Evolutionary conservation across 2,888 invertebrate genomes (phyloP), one percentile per base, ranked within the genome.

Genomic region (Athrips mouffetella): DNA sequence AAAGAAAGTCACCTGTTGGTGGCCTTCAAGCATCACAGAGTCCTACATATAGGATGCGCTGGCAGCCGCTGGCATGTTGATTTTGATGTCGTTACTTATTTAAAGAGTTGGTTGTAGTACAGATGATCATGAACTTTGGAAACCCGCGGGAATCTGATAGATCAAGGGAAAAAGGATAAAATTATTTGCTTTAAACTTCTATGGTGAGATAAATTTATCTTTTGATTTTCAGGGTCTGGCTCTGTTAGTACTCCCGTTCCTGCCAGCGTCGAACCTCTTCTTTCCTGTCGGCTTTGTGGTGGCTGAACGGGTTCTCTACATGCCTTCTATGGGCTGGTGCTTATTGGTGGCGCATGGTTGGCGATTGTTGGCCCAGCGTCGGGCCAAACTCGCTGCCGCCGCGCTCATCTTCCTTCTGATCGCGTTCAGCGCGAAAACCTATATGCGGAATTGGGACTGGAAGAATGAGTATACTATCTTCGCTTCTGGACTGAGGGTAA

Each of bases 201-300:
- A n/a, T n/a, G n/a, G n/a, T n/a, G n/a, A n/a, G n/a, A 25, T 21
- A 29, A 41, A 15, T 45, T 31, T 37, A 18, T 3, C 40, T 13
- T 53, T 67, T 57, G 44, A 27, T 46, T 89, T 90, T 31, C 90
- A 95, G 96, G 93, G 96, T 63, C 86, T 98, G 59, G 93, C 97
- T 30, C 91, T 98, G 71, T 90, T 97, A 73, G 92, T 96, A 48
- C 88, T 98, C 48, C 98, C 98, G 45, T 98, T 98, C 81, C 88
- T 98, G 55, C 98, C 98, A 47, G 98, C 98, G 0, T 98, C 98
- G 45, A 98, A 98, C 89, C 90, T 98, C 42, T 98, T 98, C 89
- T 98, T 98, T 86, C 97, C 98, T 0, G 98, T 98, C 45, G 98
- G 98, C 1, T 98, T 98, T 81, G 98, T 98, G 53, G 94, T 98